Conservation (phyloP, 2,888 invertebrate species). For the Rhopalosiphum nymphaeae region DNA sequence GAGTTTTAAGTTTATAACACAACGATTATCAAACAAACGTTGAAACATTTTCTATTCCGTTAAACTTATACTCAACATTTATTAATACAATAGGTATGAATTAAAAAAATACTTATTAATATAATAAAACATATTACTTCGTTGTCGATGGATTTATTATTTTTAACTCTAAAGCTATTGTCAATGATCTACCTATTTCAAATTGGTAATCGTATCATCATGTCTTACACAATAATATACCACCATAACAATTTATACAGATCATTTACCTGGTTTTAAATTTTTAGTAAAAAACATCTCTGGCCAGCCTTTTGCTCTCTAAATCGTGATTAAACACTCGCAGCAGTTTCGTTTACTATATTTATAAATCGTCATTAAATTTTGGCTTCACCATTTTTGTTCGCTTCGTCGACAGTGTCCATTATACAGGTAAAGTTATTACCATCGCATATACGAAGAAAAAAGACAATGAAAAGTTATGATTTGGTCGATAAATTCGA, state of each 20-base stretch:
- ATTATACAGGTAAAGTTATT: neutral
- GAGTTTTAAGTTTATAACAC: neutral
- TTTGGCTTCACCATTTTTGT: neutral
- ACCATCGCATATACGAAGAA: neutral
- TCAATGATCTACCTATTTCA: neutral
- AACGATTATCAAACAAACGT: neutral
- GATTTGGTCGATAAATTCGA: neutral
- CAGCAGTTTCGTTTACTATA: neutral
- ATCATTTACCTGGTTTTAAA: neutral
- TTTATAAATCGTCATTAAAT: neutral
- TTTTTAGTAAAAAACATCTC: neutral
- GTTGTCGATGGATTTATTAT: neutral
- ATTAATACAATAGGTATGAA: neutral
- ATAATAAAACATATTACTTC: neutral
- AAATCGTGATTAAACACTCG: neutral
- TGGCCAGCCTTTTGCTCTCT: neutral
- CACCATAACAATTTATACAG: neutral
- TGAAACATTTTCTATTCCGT: neutral
- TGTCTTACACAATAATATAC: neutral
- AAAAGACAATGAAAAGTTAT: neutral
- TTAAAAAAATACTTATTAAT: neutral
- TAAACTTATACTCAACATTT: neutral
- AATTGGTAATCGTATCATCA: no score
- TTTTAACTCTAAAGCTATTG: neutral
- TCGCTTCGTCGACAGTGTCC: neutral